Conservation (phyloP, 2,797 vertebrate genomes). For the Percopsis omiscomaycus region DNA sequence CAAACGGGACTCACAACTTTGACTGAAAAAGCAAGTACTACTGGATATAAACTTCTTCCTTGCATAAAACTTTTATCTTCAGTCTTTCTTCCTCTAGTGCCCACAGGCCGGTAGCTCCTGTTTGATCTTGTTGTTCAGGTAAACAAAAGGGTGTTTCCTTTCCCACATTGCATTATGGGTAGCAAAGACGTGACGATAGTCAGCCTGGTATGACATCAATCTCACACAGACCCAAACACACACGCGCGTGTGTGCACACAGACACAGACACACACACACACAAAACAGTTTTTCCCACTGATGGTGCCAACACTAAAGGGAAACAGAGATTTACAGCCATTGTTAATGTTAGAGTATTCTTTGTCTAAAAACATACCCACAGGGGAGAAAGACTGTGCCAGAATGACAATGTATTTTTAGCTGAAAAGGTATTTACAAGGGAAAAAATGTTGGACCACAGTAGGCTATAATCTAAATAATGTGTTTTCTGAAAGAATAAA, state of each 20-base stretch:
- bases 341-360: background rate
- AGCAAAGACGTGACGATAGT: conserved; percentile 14
- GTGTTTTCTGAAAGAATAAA: too few relatives aligned
- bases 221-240: conserved; percentile 4
- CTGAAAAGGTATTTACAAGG: too few relatives aligned
- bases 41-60: background rate
- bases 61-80: background rate
- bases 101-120: conserved; percentile 17
- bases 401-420: conserved; percentile 38
- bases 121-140: conserved; percentile 49
- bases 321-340: background rate
- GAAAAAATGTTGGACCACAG: too few relatives aligned
- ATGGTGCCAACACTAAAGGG: background rate
- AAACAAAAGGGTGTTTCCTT: conserved; percentile 61
- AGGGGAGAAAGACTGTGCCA: conserved; percentile 18
- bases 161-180: conserved; percentile 70
- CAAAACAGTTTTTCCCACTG: background rate
- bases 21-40: background rate
- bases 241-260: background rate
- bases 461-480: too few relatives aligned
- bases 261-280: background rate
- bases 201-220: background rate
- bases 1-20: background rate
- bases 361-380: conserved; percentile 12
- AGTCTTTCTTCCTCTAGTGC: conserved; percentile 9